phyloP scores from a whole-genome alignment of 2,113 vertebrate species.

The Xiphophorus couchianus region DNA sequence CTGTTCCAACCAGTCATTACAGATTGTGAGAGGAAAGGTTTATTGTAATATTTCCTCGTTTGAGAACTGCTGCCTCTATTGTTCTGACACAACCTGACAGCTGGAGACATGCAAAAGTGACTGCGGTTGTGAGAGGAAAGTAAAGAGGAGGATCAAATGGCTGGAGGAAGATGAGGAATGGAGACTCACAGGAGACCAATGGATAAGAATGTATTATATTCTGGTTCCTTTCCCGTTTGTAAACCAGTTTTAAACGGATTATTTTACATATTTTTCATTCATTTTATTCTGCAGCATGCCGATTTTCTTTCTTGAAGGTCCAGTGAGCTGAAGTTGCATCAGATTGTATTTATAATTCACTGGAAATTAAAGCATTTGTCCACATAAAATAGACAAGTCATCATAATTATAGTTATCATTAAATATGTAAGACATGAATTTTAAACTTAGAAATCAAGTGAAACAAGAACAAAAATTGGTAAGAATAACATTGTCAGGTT shows the following conservation, averaged over 20 bases:
- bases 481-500: too few relatives aligned
- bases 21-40: background rate
- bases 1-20: too few relatives aligned
- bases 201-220: slow-evolving; percentile 1
- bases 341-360: too few relatives aligned
- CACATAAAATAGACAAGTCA: background rate
- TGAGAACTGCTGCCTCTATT: background rate
- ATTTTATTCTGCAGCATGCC: background rate
- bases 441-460: too few relatives aligned
- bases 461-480: too few relatives aligned
- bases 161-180: slow-evolving; percentile 6
- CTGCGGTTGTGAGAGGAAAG: slow-evolving; percentile 1
- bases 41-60: background rate
- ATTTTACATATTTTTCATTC: background rate
- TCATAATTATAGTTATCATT: background rate
- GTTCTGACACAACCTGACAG: slow-evolving; percentile 1
- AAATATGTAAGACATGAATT: background rate
- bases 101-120: background rate
- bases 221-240: background rate
- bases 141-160: slow-evolving; percentile 8
- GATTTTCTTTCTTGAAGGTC: too few relatives aligned
- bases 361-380: background rate
- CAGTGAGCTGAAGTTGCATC: background rate
- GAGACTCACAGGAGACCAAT: slow-evolving; percentile 13
- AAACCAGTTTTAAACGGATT: background rate